Conservation (phyloP, 2,113 vertebrate species). For the Chauna torquata region DNA sequence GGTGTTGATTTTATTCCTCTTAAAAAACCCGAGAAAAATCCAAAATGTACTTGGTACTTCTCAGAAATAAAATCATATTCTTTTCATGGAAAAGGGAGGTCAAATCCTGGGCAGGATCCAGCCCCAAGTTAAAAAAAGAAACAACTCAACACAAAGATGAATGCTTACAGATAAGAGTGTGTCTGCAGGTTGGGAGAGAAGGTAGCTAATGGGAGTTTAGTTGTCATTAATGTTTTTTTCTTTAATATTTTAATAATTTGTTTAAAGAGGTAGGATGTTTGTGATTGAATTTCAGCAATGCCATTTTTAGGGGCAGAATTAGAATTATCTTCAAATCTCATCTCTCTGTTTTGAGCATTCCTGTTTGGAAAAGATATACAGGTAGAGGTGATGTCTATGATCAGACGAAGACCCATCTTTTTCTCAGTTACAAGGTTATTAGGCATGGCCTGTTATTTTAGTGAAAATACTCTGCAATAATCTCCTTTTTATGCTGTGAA, state of each 20-base stretch:
- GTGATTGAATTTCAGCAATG: not conserved
- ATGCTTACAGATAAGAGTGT: not conserved
- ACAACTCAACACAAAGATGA: not conserved
- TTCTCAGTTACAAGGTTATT: not conserved
- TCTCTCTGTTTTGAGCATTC: not conserved
- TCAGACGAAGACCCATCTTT: not conserved
- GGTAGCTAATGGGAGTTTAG: not conserved
- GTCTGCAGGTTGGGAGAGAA: not conserved
- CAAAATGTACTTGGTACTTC: not conserved
- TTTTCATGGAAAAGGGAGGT: not conserved
- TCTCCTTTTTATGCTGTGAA: not conserved
- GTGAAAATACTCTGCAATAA: not conserved
- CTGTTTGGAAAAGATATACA: not conserved
- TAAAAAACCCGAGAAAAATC: not conserved
- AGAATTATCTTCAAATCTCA: not conserved
- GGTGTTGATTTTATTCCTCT: not conserved
- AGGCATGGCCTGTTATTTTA: not conserved
- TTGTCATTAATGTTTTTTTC: not conserved
- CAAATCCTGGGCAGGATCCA: not conserved
- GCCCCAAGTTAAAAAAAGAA: not conserved
- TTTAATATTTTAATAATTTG: not conserved
- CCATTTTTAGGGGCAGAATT: not conserved
- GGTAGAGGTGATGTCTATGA: not conserved
- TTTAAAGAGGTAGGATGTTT: not conserved
- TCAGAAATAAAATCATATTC: not conserved